phyloP scores from a whole-genome alignment of 1,140 invertebrate genomes.

The Orussus abietinus region DNA sequence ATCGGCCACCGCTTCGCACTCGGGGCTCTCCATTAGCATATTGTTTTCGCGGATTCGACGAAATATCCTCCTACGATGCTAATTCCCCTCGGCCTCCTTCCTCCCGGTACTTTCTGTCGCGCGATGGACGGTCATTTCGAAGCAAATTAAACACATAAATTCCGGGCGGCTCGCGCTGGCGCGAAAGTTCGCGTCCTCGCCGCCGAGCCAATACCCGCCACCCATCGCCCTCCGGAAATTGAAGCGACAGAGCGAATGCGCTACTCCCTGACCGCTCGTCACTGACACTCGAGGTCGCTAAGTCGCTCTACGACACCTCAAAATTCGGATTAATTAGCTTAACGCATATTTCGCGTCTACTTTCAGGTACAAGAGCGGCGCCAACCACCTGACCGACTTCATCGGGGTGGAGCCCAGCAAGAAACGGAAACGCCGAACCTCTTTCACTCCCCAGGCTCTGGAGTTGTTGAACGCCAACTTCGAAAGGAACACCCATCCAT shows the following conservation, averaged over 20 bases:
- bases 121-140: constrained; percentile 51
- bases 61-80: constrained; percentile 47
- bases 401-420: constrained; percentile 94
- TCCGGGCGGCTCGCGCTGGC: constrained; percentile 26
- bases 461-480: constrained; percentile 94
- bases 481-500: constrained; percentile 95
- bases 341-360: constrained; percentile 23
- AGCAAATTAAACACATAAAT: constrained; percentile 55
- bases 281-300: constrained; percentile 15
- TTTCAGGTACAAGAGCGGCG: constrained; percentile 83
- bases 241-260: constrained; percentile 1
- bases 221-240: constrained; percentile 17
- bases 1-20: not conserved
- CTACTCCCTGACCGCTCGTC: constrained; percentile 27
- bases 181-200: constrained; percentile 44
- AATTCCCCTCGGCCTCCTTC: constrained; percentile 43
- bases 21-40: constrained; percentile 48
- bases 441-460: constrained; percentile 93
- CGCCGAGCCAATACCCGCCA: constrained; percentile 21
- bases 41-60: constrained; percentile 50
- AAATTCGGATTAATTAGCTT: not conserved
- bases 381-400: constrained; percentile 91
- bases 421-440: constrained; percentile 92
- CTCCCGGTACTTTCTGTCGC: constrained; percentile 17
- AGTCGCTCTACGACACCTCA: not conserved